Percentiles rank a stretch among this genome's conserved stretches.
phyloP scores from a whole-genome alignment of 2,888 invertebrate genomes.

The Chironomus riparius region DNA sequence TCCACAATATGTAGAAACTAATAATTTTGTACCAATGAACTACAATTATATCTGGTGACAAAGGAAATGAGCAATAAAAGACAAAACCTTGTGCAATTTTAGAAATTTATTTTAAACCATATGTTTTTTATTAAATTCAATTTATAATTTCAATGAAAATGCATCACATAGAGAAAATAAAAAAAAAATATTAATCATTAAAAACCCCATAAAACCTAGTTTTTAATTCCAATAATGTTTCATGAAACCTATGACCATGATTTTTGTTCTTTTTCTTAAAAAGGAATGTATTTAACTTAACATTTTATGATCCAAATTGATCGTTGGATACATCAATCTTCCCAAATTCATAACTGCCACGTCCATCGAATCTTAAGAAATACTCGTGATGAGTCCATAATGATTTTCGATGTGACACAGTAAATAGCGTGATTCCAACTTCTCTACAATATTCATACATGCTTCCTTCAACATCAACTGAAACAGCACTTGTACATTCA shows the following conservation, averaged over 20 bases:
- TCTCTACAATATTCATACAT: slow-evolving; percentile 93
- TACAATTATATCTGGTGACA: neutral
- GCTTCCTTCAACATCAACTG: slow-evolving; percentile 94
- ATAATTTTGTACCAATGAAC: neutral
- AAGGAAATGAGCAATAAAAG: too few species aligned
- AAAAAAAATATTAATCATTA: neutral
- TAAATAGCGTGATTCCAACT: slow-evolving; percentile 82
- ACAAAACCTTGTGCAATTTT: too few species aligned
- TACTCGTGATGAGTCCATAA: slow-evolving; percentile 97
- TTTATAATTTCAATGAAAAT: neutral
- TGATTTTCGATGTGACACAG: slow-evolving; percentile 94
- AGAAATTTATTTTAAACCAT: neutral
- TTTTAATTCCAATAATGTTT: too few species aligned
- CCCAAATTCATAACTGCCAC: slow-evolving; percentile 80
- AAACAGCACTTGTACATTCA: slow-evolving; percentile 98
- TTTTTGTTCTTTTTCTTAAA: neutral
- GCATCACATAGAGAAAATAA: neutral
- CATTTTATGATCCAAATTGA: slow-evolving; percentile 83
- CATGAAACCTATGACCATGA: neutral
- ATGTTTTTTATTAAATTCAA: neutral
- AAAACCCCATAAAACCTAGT: neutral
- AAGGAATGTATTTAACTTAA: neutral
- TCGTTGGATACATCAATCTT: slow-evolving; percentile 76
- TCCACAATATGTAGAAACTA: neutral
- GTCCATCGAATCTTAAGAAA: slow-evolving; percentile 91